These are phyloP conservation scores for Harpalus rubripes DNA, from an alignment of 2,888 invertebrate species.

Conservation along the genomic window DNA sequence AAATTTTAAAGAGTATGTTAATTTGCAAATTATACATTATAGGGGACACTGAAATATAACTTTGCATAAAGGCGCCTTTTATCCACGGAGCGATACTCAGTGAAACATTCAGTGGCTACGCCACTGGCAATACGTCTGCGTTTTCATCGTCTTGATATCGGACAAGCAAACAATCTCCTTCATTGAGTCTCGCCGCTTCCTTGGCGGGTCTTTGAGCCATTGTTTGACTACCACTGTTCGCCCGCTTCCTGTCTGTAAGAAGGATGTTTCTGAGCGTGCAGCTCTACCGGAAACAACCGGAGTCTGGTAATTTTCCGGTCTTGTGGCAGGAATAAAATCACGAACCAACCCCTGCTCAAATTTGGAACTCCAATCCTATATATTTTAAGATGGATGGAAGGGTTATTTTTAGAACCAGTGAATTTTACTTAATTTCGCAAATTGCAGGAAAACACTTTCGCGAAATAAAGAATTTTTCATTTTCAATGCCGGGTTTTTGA, in stretches of 20 bases:
- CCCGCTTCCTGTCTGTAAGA: conserved; percentile 54
- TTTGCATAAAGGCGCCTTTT: too few species aligned
- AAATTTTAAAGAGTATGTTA: too few species aligned
- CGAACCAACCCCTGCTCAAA: conserved; percentile 7
- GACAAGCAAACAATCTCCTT: conserved; percentile 35
- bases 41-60: too few species aligned
- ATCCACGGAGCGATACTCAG: not conserved
- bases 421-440: not conserved
- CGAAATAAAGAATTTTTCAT: too few species aligned
- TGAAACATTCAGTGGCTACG: not conserved
- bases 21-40: too few species aligned
- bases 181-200: conserved; percentile 19
- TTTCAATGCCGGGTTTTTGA: too few species aligned
- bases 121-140: not conserved
- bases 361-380: conserved; percentile 17
- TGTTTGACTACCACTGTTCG: conserved; percentile 61
- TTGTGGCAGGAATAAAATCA: conserved; percentile 64
- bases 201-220: conserved; percentile 35
- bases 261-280: conserved; percentile 63
- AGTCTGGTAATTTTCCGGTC: conserved; percentile 66
- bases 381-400: not conserved
- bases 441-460: not conserved
- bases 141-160: conserved; percentile 9
- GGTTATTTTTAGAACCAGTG: not conserved
- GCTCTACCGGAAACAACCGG: conserved; percentile 62